These are phyloP conservation scores for Nycticorax nycticorax DNA, from an alignment of 2,113 vertebrate species.

Conservation along the genomic window DNA sequence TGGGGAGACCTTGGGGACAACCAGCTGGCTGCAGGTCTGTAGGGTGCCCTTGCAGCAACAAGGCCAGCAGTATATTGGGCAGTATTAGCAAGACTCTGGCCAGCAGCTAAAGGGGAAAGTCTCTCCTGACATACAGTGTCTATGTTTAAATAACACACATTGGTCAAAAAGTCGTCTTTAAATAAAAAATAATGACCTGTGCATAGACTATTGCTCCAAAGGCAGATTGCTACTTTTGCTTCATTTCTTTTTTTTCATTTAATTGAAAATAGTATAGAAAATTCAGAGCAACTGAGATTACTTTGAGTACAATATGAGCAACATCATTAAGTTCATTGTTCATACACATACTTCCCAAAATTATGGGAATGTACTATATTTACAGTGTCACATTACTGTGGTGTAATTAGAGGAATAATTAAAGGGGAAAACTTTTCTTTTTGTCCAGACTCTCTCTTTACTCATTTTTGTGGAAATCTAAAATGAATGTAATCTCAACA, in stretches of 20 bases:
- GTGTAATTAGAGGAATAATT: slow-evolving; percentile 38
- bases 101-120: not conserved
- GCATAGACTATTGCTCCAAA: not conserved
- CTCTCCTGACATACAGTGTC: not conserved
- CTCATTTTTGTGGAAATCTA: slow-evolving; percentile 19
- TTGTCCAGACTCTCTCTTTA: slow-evolving; percentile 32
- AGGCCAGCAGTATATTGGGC: not conserved
- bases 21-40: not conserved
- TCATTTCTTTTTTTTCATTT: not conserved
- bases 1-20: not conserved
- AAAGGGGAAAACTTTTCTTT: not conserved
- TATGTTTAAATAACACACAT: not conserved
- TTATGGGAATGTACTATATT: not conserved
- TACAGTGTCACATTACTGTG: not conserved
- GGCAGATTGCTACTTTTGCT: not conserved
- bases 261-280: not conserved
- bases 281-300: not conserved
- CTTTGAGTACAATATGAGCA: not conserved
- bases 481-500: not conserved
- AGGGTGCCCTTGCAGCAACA: not conserved
- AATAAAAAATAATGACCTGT: not conserved
- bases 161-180: not conserved
- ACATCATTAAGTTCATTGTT: not conserved
- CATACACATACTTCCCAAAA: not conserved
- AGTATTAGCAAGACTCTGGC: not conserved